Conservation (phyloP, 1,140 invertebrate species). For the Scaptomyza graminum region DNA sequence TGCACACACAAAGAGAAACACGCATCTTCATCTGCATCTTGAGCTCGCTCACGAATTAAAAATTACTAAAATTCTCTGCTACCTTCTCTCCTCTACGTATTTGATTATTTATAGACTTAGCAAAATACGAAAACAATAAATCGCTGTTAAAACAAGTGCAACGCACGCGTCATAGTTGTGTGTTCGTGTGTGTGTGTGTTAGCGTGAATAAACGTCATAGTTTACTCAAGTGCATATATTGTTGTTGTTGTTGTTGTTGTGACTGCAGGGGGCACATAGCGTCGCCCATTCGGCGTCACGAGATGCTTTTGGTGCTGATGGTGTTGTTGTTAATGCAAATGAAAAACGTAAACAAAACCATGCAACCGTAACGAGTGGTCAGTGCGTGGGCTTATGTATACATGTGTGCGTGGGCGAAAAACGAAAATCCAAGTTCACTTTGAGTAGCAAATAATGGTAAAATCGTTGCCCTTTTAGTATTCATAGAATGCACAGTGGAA, state of each 20-base stretch:
- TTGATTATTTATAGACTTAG: constrained; percentile 67
- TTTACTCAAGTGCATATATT: constrained; percentile 37
- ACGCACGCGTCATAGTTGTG: background rate
- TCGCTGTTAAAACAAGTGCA: constrained; percentile 53
- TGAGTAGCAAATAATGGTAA: constrained; percentile 20
- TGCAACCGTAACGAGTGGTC: constrained; percentile 9
- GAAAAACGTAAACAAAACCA: constrained; percentile 70
- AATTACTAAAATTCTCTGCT: constrained; percentile 30
- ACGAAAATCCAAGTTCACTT: constrained; percentile 27
- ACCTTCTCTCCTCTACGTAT: constrained; percentile 33
- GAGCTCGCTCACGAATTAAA: constrained; percentile 23
- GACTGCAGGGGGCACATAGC: constrained; percentile 19
- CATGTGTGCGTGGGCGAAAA: constrained; percentile 27
- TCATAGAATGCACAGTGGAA: constrained; percentile 21
- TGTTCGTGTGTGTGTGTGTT: background rate
- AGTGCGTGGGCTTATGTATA: constrained; percentile 12
- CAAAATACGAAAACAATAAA: constrained; percentile 57
- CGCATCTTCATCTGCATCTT: constrained; percentile 37
- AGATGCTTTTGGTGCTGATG: constrained; percentile 48
- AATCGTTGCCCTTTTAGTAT: constrained; percentile 27
- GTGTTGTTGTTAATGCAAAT: constrained; percentile 43
- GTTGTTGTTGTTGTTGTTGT: constrained; percentile 7
- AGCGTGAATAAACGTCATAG: constrained; percentile 34
- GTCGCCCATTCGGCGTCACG: constrained; percentile 50
- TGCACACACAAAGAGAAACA: constrained; percentile 42